These are phyloP conservation scores for Anoplius nigerrimus DNA, from an alignment of 2,888 invertebrate genomes.

Conservation along the genomic window DNA sequence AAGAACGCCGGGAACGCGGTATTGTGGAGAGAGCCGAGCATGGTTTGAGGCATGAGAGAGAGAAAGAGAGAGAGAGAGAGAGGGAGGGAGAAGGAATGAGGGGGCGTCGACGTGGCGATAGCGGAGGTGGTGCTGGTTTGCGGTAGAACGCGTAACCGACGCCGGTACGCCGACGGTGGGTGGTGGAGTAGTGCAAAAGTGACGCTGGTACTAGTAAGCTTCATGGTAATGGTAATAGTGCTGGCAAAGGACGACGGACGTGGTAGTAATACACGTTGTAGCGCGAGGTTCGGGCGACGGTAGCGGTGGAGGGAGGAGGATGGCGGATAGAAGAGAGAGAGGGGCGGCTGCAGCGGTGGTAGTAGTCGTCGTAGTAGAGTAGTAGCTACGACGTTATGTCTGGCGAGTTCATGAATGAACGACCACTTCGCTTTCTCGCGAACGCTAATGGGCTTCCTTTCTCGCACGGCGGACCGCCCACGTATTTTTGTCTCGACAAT, in stretches of 20 bases:
- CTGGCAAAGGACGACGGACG: background rate
- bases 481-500: conserved; percentile 40
- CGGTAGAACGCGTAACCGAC: conserved; percentile 51
- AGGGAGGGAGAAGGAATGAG: conserved; percentile 5
- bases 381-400: conserved; percentile 39
- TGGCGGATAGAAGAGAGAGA: conserved; percentile 18
- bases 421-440: conserved; percentile 59
- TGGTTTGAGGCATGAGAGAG: too few species aligned
- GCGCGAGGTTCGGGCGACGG: background rate
- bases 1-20: conserved; percentile 55
- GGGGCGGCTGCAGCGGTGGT: conserved; percentile 22
- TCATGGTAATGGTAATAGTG: conserved; percentile 14
- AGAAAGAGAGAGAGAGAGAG: background rate
- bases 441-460: conserved; percentile 68
- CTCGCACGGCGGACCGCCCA: conserved; percentile 38
- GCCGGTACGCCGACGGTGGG: conserved; percentile 22
- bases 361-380: conserved; percentile 36
- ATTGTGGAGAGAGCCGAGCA: conserved; percentile 5
- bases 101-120: conserved; percentile 24
- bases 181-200: conserved; percentile 42
- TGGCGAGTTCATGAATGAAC: conserved; percentile 71
- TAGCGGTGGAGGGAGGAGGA: conserved; percentile 18
- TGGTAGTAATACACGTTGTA: background rate
- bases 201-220: conserved; percentile 33
- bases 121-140: conserved; percentile 39